These are phyloP conservation scores for Mugil cephalus DNA, from an alignment of 2,113 vertebrate genomes.

Conservation along the genomic window DNA sequence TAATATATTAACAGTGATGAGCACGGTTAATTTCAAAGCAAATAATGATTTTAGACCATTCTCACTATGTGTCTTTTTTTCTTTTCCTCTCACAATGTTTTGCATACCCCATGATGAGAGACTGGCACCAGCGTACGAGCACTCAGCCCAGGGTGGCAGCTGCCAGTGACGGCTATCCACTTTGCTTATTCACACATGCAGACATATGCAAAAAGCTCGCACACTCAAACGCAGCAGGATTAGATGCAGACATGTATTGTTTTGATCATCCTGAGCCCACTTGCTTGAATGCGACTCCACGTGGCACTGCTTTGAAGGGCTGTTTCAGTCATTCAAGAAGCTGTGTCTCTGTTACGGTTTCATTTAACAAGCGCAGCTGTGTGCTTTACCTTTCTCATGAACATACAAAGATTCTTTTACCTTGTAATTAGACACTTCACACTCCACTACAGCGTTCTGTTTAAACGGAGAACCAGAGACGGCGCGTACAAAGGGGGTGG, in stretches of 20 bases:
- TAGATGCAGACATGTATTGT: background rate
- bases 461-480: background rate
- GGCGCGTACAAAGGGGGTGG: background rate
- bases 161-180: slow-evolving; percentile 66
- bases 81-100: slow-evolving; percentile 56
- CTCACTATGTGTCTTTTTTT: slow-evolving; percentile 3
- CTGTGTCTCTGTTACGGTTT: background rate
- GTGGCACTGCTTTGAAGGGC: slow-evolving; percentile 23
- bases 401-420: slow-evolving; percentile 3
- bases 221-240: background rate
- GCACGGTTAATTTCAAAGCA: background rate
- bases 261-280: slow-evolving; percentile 52
- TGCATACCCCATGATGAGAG: slow-evolving; percentile 70
- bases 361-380: slow-evolving; percentile 4
- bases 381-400: background rate
- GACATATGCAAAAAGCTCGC: background rate
- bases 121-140: slow-evolving; percentile 50
- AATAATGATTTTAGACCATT: background rate
- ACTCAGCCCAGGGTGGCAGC: slow-evolving; percentile 56
- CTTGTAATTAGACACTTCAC: background rate
- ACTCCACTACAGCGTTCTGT: background rate
- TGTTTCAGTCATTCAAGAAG: slow-evolving; percentile 22
- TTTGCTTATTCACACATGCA: slow-evolving; percentile 30
- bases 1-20: background rate
- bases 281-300: slow-evolving; percentile 37